phyloP scores from a whole-genome alignment of 2,113 vertebrate species.

The Tachysurus fulvidraco region DNA sequence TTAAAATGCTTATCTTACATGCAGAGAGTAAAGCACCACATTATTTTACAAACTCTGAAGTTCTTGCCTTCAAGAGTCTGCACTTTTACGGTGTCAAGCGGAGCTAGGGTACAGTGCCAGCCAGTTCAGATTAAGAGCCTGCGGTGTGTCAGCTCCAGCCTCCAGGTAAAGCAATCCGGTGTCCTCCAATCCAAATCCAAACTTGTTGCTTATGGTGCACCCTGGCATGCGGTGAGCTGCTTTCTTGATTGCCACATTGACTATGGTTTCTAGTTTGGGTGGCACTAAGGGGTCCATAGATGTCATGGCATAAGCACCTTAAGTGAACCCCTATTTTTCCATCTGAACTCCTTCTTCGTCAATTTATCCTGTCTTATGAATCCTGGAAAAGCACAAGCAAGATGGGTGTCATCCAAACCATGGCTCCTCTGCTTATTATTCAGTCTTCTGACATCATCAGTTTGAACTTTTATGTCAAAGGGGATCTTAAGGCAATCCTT shows the following conservation, averaged over 20 bases:
- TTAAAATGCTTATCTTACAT: neutral
- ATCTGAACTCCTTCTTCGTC: neutral
- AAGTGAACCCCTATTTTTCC: slow-evolving; percentile 11
- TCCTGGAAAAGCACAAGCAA: neutral
- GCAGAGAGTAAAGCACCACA: neutral
- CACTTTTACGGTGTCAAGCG: neutral
- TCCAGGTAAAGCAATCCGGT: neutral
- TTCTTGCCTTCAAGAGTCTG: neutral
- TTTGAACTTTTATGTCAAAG: slow-evolving; percentile 13
- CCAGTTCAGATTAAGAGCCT: neutral
- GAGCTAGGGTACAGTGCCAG: slow-evolving; percentile 4
- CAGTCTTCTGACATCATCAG: slow-evolving; percentile 10
- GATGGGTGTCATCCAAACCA: slow-evolving; percentile 26
- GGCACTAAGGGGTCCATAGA: neutral
- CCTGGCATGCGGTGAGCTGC: slow-evolving; percentile 18
- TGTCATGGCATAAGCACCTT: neutral
- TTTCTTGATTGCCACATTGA: slow-evolving; percentile 36
- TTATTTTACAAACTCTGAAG: neutral
- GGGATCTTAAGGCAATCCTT: neutral
- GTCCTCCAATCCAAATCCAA: neutral
- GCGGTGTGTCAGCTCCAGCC: neutral
- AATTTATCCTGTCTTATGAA: neutral
- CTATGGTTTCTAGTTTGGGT: neutral
- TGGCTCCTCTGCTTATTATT: slow-evolving; percentile 20
- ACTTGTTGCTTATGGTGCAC: slow-evolving; percentile 6